These are phyloP conservation scores for Rhegmatorhina hoffmannsi DNA, from an alignment of 2,113 vertebrate genomes.

Conservation along the genomic window DNA sequence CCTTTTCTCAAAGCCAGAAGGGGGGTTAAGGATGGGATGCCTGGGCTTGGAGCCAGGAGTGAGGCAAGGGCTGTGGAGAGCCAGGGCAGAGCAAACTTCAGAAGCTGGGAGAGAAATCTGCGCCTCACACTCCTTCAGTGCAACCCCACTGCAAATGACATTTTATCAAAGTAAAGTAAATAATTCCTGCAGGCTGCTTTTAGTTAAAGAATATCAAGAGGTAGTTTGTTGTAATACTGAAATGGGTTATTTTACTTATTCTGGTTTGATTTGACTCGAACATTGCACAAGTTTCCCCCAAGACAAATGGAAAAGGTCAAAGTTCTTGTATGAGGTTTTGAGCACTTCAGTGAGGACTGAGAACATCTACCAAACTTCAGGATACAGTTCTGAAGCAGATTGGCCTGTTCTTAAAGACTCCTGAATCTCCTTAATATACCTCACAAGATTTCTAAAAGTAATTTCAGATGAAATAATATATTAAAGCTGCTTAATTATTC, in stretches of 20 bases:
- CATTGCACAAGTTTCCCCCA: background rate
- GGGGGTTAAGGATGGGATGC: background rate
- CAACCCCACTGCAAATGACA: background rate
- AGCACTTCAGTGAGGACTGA: background rate
- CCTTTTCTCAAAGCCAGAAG: background rate
- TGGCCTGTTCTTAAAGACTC: background rate
- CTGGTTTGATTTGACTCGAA: background rate
- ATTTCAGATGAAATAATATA: background rate
- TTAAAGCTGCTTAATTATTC: slow-evolving; percentile 8
- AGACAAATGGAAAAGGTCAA: background rate
- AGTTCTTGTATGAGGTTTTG: background rate
- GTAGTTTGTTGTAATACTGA: background rate
- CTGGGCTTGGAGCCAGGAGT: background rate
- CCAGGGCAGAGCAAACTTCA: background rate
- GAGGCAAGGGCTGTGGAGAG: background rate
- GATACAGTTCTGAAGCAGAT: background rate
- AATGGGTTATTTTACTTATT: background rate
- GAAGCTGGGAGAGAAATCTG: background rate
- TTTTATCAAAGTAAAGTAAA: background rate
- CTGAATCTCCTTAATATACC: background rate
- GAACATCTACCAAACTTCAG: background rate
- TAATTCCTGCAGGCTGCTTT: background rate
- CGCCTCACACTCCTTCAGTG: background rate
- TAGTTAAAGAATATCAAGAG: background rate
- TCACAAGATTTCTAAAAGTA: background rate